phyloP scores from a whole-genome alignment of 2,797 vertebrate species.

The Brotula barbata region DNA sequence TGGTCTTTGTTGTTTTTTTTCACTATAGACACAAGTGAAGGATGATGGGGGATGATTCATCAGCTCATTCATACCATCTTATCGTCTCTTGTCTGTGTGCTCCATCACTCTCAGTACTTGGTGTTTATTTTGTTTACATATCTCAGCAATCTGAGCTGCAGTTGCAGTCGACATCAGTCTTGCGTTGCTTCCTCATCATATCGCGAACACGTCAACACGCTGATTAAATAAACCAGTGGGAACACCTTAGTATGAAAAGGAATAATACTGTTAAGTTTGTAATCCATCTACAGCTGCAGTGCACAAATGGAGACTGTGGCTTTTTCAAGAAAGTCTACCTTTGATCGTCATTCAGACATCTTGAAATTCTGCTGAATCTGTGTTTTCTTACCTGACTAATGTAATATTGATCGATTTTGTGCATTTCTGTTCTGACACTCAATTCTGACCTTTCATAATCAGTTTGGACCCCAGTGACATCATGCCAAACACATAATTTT shows the following conservation, averaged over 20 bases:
- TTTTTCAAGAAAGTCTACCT: too few relatives aligned
- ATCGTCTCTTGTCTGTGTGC: not conserved
- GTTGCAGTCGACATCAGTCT: constrained; percentile 9
- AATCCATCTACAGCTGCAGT: not conserved
- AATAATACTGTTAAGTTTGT: too few relatives aligned
- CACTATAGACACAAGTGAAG: constrained; percentile 37
- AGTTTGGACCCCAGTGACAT: too few relatives aligned
- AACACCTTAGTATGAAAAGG: too few relatives aligned
- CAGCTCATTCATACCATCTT: constrained; percentile 47
- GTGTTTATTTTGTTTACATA: not conserved
- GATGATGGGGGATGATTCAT: constrained; percentile 43
- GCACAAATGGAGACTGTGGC: too few relatives aligned
- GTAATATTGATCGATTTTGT: too few relatives aligned
- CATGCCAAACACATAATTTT: too few relatives aligned
- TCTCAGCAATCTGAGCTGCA: constrained; percentile 5
- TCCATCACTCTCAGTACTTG: constrained; percentile 3
- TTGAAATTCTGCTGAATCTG: too few relatives aligned
- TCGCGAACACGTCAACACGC: not conserved
- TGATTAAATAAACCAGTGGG: not conserved
- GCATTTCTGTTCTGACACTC: too few relatives aligned
- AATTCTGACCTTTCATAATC: too few relatives aligned
- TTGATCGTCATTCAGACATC: too few relatives aligned
- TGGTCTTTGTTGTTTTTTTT: constrained; percentile 46
- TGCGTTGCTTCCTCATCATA: not conserved
- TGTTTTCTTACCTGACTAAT: too few relatives aligned